Percentiles rank a stretch among this genome's conserved stretches.
These are phyloP conservation scores for Apamea anceps DNA, from an alignment of 2,888 invertebrate genomes.

Conservation along the genomic window DNA sequence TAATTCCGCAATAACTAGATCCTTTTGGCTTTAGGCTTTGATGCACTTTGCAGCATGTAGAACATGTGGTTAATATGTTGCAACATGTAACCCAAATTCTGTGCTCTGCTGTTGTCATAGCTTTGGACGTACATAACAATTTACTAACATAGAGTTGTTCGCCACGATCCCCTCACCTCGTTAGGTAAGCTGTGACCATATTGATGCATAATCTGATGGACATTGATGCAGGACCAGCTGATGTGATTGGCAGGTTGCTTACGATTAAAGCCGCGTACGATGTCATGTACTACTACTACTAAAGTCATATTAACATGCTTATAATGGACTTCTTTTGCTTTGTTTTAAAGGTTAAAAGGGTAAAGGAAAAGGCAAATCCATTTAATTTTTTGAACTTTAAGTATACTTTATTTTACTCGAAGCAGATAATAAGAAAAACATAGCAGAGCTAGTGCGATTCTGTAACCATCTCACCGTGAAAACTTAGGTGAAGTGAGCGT, in stretches of 20 bases:
- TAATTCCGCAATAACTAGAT: not conserved
- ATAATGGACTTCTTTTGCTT: not conserved
- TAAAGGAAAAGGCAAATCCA: not conserved
- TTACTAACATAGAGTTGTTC: not conserved
- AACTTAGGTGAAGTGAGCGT: no score
- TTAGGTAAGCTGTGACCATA: not conserved
- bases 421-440: not conserved
- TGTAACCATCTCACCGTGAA: no score
- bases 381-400: not conserved
- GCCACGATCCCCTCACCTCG: not conserved
- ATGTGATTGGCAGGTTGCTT: constrained; percentile 11
- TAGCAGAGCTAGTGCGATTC: not conserved
- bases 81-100: not conserved
- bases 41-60: not conserved
- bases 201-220: not conserved
- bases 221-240: not conserved
- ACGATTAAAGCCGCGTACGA: not conserved
- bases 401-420: not conserved
- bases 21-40: not conserved
- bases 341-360: not conserved
- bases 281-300: not conserved
- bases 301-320: not conserved
- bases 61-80: not conserved
- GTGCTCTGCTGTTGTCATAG: no score
- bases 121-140: not conserved